Evolutionary conservation across 2,113 vertebrate genomes (phyloP), one percentile per base, ranked within the genome.

Genomic region (Ondatra zibethicus): DNA sequence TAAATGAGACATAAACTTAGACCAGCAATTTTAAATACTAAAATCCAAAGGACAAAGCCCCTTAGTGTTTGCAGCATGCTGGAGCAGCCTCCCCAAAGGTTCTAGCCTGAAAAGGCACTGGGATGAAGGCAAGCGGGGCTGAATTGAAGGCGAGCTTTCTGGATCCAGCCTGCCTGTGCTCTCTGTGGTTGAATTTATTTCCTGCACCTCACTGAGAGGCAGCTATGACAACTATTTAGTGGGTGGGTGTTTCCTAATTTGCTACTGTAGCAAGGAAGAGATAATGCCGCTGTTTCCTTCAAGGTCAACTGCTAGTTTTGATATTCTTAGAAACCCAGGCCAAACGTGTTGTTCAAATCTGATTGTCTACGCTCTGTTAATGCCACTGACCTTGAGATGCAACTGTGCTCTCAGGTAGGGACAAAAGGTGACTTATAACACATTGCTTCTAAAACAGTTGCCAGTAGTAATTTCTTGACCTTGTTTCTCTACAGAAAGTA

Each of bases 181-280:
- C 65, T 91, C 90, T 95, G 88, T 86, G 92, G 95, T 85, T 89
- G 72, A 47, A 23, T 50, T 94, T 39, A 52, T 89, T 96, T 96
- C 95, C 91, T 97, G 95, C 58, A 73, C 42, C 14, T 87, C 10
- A 11, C 66, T 58, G 66, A 89, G 77, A 94, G 31, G 78, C 88
- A 89, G 11, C 61, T 68, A 16, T 42, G 95, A 91, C 88, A 88
- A 96, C 58, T 82, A 47, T 93, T 89, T 13, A 55, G 86, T 55
- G 72, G 39, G 92, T 36, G 93, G 76, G 50, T 81, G 36, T 93
- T 91, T 96, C 96, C 89, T 88, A 65, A 80, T 87, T 92, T 96
- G 66, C 89, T 87, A 84, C 78, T 76, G 45, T 89, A 91, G 86
- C 77, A 14, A 33, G 52, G 92, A 81, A 95, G 77, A 55, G 84